Base-by-base conservation (phyloP, 1,140 invertebrate genomes). In the Globodera ellingtonae region DNA sequence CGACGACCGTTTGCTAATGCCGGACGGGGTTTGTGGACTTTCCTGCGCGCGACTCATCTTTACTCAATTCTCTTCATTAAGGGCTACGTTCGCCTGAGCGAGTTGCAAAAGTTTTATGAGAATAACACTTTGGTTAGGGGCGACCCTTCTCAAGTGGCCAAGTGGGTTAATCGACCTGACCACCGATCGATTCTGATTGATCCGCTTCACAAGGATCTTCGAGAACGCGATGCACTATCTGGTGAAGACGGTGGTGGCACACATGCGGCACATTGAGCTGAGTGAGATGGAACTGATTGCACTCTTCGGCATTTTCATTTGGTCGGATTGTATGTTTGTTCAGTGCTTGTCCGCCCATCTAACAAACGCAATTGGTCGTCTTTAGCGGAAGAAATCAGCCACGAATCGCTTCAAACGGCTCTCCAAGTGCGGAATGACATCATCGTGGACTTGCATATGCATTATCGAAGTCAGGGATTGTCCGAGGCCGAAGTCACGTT, bases 91-190 rank as follows among this genome's bases (percentile, higher is more conserved):
- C 67, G 82, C 15, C 72, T 84, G 47, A 80, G 50, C 50, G 85
- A 84, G 72, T 69, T 84, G n/a, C 48, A 79, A 18, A 87, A 85
- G 67, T 84, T 86, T 62, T 84, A 87, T 69, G 85, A 81, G 69
- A 81, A 81, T 18, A 84, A 71, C 56, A 83, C 66, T 48, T 35
- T 65, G 21, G 72, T 84, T 13, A 65, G 59, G 44, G 86, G 85
- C 7, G 84, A 84, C 74, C 84, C 84, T 10, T 52, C 44, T 9
- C 85, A 84, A 80, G 70, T 84, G 44, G 84, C 84, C 24, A 81
- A 72, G 83, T 84, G 52, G 59, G 76, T 52, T 13, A 0, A 48
- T 84, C 67, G 47, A 13, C 8, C 8, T 24, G 7, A 18, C 50
- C 59, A 10, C 21, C 35, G 0, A 9, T 78, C 48, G 8, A 9